Evolutionary conservation across 2,888 invertebrate species (phyloP), one percentile per base, ranked within the genome.

Genomic region (Limnephilus auricula): DNA sequence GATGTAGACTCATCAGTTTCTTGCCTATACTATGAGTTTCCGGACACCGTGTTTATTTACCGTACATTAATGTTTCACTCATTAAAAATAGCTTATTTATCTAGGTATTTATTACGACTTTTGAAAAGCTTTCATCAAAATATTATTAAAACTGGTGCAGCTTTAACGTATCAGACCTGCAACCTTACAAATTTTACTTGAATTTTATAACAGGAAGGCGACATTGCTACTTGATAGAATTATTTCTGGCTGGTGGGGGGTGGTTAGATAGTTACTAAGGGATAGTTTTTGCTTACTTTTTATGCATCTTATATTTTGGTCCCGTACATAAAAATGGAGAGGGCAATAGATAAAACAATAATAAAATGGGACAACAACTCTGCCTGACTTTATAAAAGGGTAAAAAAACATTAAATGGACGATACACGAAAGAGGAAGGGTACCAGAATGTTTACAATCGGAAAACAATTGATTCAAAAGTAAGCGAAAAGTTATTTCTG

Each of bases 401-500:
- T 89, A 86, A 90, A 91, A 92, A 91, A 92, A 83, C 82, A 79
- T 90, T 91, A 85, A 65, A 88, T 84, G 92, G 89, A 88, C 90
- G 79, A 92, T 91, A 91, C 91, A 91, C 80, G 92, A 91, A 92
- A 91, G 90, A 90, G 92, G 92, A 92, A 91, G 90, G 91, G 91
- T 65, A 65, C 65, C 25, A 65, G n/a, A 65, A 65, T 91, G 91
- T 78, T 65, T 65, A 65, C 65, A 65, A 65, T 89, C 89, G 45
- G 79, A 87, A 65, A n/a, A 65, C 65, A 65, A 65, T 65, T 65
- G 65, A n/a, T n/a, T 65, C 25, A 9, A n/a, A 65, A 65, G 25
- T 65, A n/a, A 25, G 65, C 5, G 65, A 25, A 65, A 65, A 65
- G 65, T 65, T 65, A n/a, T 65, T 65, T 65, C 25, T 9, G 18